Evolutionary conservation across 2,113 vertebrate species (phyloP).

Genomic region (Scatophagus argus): DNA sequence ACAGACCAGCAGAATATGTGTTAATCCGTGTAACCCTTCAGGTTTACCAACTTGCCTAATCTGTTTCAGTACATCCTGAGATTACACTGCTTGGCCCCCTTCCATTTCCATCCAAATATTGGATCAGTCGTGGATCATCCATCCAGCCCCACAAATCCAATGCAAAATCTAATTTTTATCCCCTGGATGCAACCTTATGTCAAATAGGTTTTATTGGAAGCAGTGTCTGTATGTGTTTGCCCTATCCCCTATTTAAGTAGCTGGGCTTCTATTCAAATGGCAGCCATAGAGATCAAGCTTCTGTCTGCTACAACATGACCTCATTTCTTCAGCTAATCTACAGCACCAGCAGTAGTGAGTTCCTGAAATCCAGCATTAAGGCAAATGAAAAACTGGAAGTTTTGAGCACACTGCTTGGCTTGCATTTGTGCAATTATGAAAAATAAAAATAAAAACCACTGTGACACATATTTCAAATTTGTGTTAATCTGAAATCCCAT

Average conservation of each 20-base stretch:
- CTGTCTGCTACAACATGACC: slow-evolving; percentile 68
- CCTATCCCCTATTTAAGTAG: slow-evolving; percentile 61
- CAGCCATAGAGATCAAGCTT: slow-evolving; percentile 63
- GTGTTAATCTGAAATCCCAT: slow-evolving; percentile 64
- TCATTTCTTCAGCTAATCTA: slow-evolving; percentile 77
- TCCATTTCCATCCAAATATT: slow-evolving; percentile 78
- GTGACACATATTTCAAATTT: slow-evolving; percentile 66
- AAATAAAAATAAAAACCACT: slow-evolving; percentile 32
- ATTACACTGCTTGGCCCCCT: slow-evolving; percentile 68
- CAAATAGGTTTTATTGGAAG: slow-evolving; percentile 72
- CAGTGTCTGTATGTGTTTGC: slow-evolving; percentile 51
- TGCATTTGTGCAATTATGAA: slow-evolving; percentile 39
- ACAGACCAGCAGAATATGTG: slow-evolving; percentile 37
- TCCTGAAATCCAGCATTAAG: slow-evolving; percentile 70
- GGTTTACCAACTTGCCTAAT: slow-evolving; percentile 76
- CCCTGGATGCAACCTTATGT: slow-evolving; percentile 66
- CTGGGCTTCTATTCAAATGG: slow-evolving; percentile 61
- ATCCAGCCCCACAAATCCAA: slow-evolving; percentile 51
- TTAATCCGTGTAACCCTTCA: slow-evolving; percentile 69
- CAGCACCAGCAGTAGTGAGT: slow-evolving; percentile 45
- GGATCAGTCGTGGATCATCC: slow-evolving; percentile 80
- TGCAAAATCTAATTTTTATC: slow-evolving; percentile 69
- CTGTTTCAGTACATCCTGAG: slow-evolving; percentile 64
- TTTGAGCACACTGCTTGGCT: slow-evolving; percentile 40
- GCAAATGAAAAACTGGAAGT: slow-evolving; percentile 48